phyloP scores from a whole-genome alignment of 2,113 vertebrate species.

The Actenoides hombroni region DNA sequence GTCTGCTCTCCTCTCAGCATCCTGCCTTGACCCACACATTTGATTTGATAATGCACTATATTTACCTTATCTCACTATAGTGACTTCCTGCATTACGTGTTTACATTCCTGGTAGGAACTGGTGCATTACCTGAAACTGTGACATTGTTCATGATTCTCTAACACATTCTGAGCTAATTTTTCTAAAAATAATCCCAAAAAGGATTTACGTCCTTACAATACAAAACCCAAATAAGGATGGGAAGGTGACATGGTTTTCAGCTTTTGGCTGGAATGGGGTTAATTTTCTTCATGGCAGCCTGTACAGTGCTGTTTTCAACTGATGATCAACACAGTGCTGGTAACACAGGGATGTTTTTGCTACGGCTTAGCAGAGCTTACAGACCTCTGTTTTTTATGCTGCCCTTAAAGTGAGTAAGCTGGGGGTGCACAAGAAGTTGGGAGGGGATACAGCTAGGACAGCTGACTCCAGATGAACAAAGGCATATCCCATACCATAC shows the following conservation, averaged over 20 bases:
- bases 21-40: not conserved
- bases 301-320: not conserved
- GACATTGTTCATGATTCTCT: not conserved
- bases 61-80: not conserved
- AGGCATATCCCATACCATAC: not conserved
- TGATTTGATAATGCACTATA: not conserved
- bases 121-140: not conserved
- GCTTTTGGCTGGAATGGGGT: not conserved
- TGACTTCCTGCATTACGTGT: not conserved
- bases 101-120: not conserved
- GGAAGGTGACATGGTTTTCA: not conserved
- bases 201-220: not conserved
- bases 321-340: not conserved
- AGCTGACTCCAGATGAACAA: not conserved
- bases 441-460: not conserved
- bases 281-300: not conserved
- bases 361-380: not conserved
- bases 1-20: not conserved
- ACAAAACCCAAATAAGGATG: not conserved
- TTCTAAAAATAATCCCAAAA: not conserved
- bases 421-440: not conserved
- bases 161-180: not conserved
- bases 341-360: not conserved
- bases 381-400: not conserved
- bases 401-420: too few relatives aligned